Evolutionary conservation across 1,140 invertebrate genomes (phyloP), one percentile per base, ranked within the genome.

Genomic region (Drosophila athabasca): DNA sequence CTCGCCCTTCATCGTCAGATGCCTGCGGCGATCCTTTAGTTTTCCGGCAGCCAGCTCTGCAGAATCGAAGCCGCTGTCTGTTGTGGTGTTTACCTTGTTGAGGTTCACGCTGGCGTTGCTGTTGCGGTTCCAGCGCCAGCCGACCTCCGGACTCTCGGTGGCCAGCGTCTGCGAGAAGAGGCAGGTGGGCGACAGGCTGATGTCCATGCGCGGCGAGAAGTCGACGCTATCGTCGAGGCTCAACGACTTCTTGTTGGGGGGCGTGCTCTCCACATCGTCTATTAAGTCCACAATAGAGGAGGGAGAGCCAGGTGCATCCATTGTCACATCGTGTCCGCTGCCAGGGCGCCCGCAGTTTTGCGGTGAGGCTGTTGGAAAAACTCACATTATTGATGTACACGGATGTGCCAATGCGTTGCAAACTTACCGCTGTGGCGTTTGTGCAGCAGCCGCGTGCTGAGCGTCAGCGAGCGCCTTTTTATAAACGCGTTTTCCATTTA

Each of bases 141-240:
- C 68, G 2, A 91, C 90, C 31, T 91, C 90, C 2, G 90, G 90
- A 58, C 90, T 91, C 19, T 89, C 82, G 4, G 76, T 82, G 22
- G 65, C 72, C 35, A 91, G 50, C 4, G 90, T 90, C 46, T 91
- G 90, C 1, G 90, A 91, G 24, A 91, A 80, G 4, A 91, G 44
- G 29, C 72, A 73, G 41, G 58, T 83, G 8, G 90, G 90, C 13
- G 90, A 91, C 11, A 84, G 62, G 22, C 81, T 89, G 7, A 64
- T 70, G 46, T 85, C 82, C 52, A 83, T 43, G 41, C 66, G 69
- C 1, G 85, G 82, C 13, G 85, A 90, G 46, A 88, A 90, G 6
- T 91, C 90, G 0, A 91, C 49, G 15, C 90, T 91, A 29, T 91
- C 90, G 53, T 91, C 90, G 35, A 91, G 31, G 41, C 53, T 90